Conservation (phyloP, 2,113 vertebrate species). For the Myiagra hebetior region DNA sequence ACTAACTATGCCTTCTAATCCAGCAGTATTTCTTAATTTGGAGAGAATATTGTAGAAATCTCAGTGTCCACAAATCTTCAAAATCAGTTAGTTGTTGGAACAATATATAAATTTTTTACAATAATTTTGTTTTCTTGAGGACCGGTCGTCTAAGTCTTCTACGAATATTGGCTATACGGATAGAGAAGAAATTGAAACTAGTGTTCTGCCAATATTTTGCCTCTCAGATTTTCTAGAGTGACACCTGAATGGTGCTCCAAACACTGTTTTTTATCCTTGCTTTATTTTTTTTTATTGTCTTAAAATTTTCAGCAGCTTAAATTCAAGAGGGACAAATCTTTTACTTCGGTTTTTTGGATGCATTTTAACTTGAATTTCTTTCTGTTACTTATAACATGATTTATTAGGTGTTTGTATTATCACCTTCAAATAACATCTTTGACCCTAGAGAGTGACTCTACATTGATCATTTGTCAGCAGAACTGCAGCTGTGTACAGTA, state of each 20-base stretch:
- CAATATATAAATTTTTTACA: not conserved
- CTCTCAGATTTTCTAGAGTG: not conserved
- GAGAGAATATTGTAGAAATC: not conserved
- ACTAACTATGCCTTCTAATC: not conserved
- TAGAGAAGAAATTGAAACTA: not conserved
- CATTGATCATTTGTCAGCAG: slow-evolving; percentile 28
- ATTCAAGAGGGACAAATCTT: not conserved
- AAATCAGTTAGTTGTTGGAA: not conserved
- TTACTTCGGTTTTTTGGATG: not conserved
- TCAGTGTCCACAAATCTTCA: not conserved
- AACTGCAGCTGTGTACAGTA: not conserved
- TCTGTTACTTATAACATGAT: slow-evolving; percentile 6
- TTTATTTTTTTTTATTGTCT: not conserved
- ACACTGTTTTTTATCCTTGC: not conserved
- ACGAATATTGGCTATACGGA: not conserved
- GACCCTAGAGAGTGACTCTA: not conserved
- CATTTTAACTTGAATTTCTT: not conserved
- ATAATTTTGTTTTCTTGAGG: not conserved
- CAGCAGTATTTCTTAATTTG: not conserved
- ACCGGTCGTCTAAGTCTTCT: not conserved
- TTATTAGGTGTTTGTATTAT: slow-evolving; percentile 31
- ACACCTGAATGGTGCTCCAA: not conserved
- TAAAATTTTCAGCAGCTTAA: not conserved
- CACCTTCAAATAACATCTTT: slow-evolving; percentile 50
- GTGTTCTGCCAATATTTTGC: not conserved